A percentile compares a stretch with the other conserved stretches of the same genome.
Conservation (phyloP, 2,797 vertebrate species). For the Scleropages formosus region DNA sequence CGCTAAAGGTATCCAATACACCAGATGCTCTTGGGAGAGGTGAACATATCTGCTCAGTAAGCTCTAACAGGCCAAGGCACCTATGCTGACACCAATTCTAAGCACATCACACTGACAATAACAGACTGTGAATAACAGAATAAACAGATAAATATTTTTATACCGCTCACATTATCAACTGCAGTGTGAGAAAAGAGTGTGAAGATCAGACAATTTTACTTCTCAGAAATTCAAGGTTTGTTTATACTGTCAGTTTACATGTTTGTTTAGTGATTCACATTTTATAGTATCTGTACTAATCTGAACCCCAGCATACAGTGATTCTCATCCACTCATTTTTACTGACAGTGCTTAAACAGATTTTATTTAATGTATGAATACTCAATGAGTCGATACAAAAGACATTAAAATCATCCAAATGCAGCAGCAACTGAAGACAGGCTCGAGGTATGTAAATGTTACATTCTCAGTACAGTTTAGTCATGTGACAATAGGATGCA, state of each 20-base stretch:
- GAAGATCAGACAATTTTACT: slow-evolving; percentile 49
- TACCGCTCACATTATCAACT: slow-evolving; percentile 48
- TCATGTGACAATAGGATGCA: neutral
- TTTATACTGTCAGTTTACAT: slow-evolving; percentile 1
- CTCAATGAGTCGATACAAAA: neutral
- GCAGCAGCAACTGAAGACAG: neutral
- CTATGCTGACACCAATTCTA: slow-evolving; percentile 63
- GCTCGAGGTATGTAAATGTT: neutral
- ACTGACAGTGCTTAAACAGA: slow-evolving; percentile 5
- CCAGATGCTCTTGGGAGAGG: slow-evolving; percentile 1
- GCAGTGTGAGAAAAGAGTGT: slow-evolving; percentile 51
- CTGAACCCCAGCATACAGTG: neutral
- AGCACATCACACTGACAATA: slow-evolving; percentile 64
- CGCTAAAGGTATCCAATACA: neutral
- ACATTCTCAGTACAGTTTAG: neutral
- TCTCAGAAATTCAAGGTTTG: neutral
- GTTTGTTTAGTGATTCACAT: neutral
- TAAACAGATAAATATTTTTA: slow-evolving; percentile 65
- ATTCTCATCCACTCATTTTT: neutral
- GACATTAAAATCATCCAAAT: neutral
- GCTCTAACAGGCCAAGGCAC: slow-evolving; percentile 7
- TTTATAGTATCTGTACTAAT: slow-evolving; percentile 6
- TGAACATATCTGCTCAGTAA: neutral
- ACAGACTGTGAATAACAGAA: slow-evolving; percentile 75
- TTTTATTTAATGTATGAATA: neutral